Base-by-base conservation (phyloP, 2,888 invertebrate species). In the Lypha dubia region DNA sequence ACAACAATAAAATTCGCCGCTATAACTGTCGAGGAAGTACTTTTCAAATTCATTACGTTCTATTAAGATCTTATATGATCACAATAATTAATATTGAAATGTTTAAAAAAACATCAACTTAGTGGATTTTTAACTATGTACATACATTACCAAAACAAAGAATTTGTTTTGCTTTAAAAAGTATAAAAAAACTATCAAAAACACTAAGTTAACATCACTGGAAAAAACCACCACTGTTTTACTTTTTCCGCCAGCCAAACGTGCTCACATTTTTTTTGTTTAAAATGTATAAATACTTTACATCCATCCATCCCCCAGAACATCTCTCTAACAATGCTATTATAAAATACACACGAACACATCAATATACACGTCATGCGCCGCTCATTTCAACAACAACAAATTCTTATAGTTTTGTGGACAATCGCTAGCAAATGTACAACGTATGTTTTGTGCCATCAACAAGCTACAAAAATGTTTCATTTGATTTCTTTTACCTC, bases 401-500 rank as follows among this genome's bases (percentile, higher is more conserved):
- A 44, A 63, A 58, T 67, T 38, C 22, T 58, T 79, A 60, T 49
- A 46, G 41, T 77, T 51, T 46, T 74, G 71, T 56, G 49, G 17
- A 17, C 46, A 56, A 63, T 28, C 65, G 11, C 28, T 67, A 49
- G 35, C 44, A 58, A 58, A 51, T 38, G 38, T 41, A 56, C 22
- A 77, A 60, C 28, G 49, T 68, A 41, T 51, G 60, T 73, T 38
- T 46, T 28, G 38, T 63, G 56, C 24, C 73, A 75, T 71, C 49
- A 70, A 79, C 71, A 71, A 76, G n/a, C 58, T 80, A 80, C 80
- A 77, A 73, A 84, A 77, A 63, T 77, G 60, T 46, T 76, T 75
- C 65, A 24, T 44, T 24, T 58, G 5, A 58, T 56, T 68, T 22
- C 8, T 44, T 58, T 15, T 44, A 28, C 8, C n/a, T 11, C 28